phyloP scores from a whole-genome alignment of 2,113 vertebrate species.

The Takifugu flavidus region DNA sequence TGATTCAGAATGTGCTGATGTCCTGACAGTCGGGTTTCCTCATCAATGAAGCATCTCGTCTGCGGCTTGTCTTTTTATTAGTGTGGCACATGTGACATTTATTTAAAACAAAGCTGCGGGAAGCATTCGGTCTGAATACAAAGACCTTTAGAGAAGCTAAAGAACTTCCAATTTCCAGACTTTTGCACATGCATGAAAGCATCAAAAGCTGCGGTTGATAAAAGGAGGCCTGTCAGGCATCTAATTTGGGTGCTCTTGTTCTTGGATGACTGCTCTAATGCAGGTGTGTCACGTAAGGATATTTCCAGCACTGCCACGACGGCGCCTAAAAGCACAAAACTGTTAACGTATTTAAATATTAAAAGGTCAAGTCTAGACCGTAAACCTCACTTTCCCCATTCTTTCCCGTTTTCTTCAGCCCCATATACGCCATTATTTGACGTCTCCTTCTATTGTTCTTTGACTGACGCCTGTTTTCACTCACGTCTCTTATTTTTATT shows the following conservation, averaged over 20 bases:
- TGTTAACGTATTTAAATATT: slow-evolving; percentile 60
- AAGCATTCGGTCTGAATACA: slow-evolving; percentile 10
- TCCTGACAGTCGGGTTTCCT: neutral
- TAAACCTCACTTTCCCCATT: slow-evolving; percentile 21
- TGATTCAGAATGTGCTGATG: too few species aligned
- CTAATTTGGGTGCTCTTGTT: neutral
- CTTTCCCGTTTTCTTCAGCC: slow-evolving; percentile 4
- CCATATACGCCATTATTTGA: neutral
- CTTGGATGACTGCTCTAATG: slow-evolving; percentile 38
- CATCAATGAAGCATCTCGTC: slow-evolving; percentile 18
- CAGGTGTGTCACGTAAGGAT: slow-evolving; percentile 38
- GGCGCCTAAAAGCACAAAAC: slow-evolving; percentile 53
- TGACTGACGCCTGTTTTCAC: too few species aligned
- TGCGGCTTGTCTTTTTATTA: slow-evolving; percentile 28
- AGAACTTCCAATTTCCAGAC: neutral
- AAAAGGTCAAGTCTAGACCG: slow-evolving; percentile 43
- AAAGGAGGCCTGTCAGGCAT: neutral
- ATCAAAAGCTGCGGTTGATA: neutral
- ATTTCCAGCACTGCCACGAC: slow-evolving; percentile 41
- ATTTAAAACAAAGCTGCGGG: slow-evolving; percentile 27
- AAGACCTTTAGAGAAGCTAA: neutral
- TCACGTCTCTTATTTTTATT: too few species aligned
- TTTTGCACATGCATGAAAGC: neutral
- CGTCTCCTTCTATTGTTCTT: too few species aligned
- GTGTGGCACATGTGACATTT: slow-evolving; percentile 42